These are phyloP conservation scores for Liasis olivaceus DNA, from an alignment of 2,797 vertebrate species.

Conservation along the genomic window DNA sequence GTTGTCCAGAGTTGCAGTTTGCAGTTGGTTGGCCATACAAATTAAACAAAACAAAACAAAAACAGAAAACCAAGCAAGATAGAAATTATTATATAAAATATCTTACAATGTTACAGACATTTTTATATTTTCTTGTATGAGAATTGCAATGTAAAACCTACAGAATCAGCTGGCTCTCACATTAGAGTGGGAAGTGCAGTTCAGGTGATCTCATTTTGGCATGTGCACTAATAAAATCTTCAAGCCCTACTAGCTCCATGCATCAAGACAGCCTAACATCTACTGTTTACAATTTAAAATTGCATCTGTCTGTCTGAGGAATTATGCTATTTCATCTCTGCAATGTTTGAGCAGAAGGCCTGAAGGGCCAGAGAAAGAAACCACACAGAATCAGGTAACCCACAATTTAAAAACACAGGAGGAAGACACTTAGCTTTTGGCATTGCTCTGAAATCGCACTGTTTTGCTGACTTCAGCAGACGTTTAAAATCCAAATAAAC, in stretches of 20 bases:
- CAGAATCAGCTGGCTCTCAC: not conserved
- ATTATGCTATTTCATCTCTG: not conserved
- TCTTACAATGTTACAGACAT: not conserved
- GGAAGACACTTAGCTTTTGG: not conserved
- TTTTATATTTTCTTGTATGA: not conserved
- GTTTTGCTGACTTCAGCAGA: not conserved
- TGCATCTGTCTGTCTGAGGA: not conserved
- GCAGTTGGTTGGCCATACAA: not conserved
- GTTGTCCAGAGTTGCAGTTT: not conserved
- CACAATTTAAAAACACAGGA: not conserved
- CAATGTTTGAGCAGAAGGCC: not conserved
- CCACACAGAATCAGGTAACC: not conserved
- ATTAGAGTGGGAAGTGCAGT: not conserved
- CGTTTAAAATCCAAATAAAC: slow-evolving; percentile 21
- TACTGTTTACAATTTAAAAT: not conserved
- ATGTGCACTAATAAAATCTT: not conserved
- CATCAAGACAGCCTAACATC: not conserved
- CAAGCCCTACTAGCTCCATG: not conserved
- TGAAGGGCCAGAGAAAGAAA: not conserved
- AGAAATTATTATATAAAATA: not conserved
- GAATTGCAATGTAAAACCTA: not conserved
- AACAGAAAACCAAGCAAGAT: not conserved
- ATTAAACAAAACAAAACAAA: not conserved
- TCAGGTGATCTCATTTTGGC: not conserved
- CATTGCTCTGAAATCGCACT: not conserved